phyloP scores from a whole-genome alignment of 2,888 invertebrate genomes.

The Lamellibrachia columna region DNA sequence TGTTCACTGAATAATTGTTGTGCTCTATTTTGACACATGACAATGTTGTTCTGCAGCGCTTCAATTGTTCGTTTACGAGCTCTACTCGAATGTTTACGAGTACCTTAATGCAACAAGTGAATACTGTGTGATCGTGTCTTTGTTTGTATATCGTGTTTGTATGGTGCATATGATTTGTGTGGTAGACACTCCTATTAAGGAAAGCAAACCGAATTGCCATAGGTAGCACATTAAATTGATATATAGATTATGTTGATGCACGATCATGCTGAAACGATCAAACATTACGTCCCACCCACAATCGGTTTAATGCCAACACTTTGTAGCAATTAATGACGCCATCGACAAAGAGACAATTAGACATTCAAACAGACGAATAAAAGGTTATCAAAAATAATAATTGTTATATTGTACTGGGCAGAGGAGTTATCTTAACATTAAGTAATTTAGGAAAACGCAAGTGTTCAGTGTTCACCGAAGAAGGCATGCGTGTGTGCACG shows the following conservation, averaged over 20 bases:
- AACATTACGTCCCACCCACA: neutral
- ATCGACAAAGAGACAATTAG: neutral
- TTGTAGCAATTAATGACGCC: neutral
- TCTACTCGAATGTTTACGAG: neutral
- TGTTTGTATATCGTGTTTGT: conserved; percentile 11
- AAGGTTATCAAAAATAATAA: neutral
- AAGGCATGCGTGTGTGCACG: neutral
- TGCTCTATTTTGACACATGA: neutral
- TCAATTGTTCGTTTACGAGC: neutral
- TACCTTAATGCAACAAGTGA: neutral
- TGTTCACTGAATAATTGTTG: neutral
- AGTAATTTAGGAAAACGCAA: neutral
- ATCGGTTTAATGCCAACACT: neutral
- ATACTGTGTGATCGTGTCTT: neutral
- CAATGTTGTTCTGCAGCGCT: neutral
- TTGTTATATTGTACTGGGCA: neutral
- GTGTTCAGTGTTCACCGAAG: neutral
- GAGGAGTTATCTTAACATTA: neutral
- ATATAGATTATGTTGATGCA: too few species aligned
- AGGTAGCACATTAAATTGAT: neutral
- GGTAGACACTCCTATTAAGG: neutral
- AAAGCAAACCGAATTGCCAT: neutral
- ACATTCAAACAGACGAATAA: neutral
- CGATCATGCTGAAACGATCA: too few species aligned
- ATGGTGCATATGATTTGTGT: neutral